These are phyloP conservation scores for Pelecanus crispus DNA, from an alignment of 2,113 vertebrate genomes.

Conservation along the genomic window DNA sequence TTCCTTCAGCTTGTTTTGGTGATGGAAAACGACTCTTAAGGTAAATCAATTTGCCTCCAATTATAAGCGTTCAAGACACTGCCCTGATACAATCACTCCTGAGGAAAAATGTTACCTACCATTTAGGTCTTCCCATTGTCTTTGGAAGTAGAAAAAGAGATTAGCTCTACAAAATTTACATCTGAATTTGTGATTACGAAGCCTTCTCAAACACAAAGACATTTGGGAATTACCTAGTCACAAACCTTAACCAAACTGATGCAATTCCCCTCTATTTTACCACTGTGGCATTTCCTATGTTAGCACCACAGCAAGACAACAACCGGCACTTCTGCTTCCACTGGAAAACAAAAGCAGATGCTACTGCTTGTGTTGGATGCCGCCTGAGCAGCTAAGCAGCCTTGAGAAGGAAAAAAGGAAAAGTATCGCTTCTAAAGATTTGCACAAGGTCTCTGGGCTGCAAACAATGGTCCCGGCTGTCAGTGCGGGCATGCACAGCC, in stretches of 20 bases:
- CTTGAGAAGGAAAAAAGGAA: slow-evolving; percentile 14
- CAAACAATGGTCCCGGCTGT: slow-evolving; percentile 3
- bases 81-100: neutral
- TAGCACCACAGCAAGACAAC: neutral
- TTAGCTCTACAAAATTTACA: neutral
- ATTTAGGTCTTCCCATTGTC: neutral
- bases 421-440: neutral
- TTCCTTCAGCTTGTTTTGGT: neutral
- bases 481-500: neutral
- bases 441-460: neutral
- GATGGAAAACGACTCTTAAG: neutral
- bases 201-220: neutral
- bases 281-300: neutral
- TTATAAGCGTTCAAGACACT: neutral
- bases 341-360: neutral
- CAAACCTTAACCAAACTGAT: neutral
- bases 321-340: neutral
- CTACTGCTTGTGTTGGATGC: neutral
- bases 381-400: accelerated
- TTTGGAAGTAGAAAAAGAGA: neutral
- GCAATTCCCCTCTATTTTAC: neutral
- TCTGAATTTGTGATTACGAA: neutral
- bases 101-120: neutral
- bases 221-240: neutral
- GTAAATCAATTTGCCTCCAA: neutral